Base-by-base conservation (phyloP, 2,888 invertebrate species). In the Chorisops tibialis region DNA sequence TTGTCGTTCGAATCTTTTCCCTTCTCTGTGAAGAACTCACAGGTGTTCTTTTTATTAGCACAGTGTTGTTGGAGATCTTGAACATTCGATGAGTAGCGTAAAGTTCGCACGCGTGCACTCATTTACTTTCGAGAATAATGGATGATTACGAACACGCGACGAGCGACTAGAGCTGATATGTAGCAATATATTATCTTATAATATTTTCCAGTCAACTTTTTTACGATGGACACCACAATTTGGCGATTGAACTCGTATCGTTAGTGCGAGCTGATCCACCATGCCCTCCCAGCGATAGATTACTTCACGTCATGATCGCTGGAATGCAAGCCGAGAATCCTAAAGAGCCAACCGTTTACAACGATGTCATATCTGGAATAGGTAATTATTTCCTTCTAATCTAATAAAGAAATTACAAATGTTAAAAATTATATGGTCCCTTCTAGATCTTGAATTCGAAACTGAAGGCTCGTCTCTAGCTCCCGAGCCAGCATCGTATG, bases 401-500 rank as follows among this genome's bases (percentile, higher is more conserved):
- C 37, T 9, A 3, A 39, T 39, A 39, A 5, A 39, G 12, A 7
- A 14, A 11, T 4, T 51, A 2, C 18, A 35, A 21, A 16, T 18
- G 12, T 5, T 50, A 19, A 3, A 21, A 12, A 43, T 50, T 6
- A 24, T 6, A 50, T 41, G n/a, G n/a, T 21, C 2, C 66, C 24
- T 54, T 71, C 12, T 75, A 82, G 98, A 99, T 79, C 79, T 99
- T 66, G 98, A 99, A 77, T 97, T 89, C 78, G 97, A 98, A 75
- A 96, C 96, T 56, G 98, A 99, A 76, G 91, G 94, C 0, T 89
- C 89, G 5, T 88, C 91, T 0, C 84, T 93, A 14, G 96, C 98
- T 0, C 96, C 98, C 0, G 98, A 99, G 75, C 97, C 97, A 1
- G 94, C 96, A 0, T 86, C 94, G 9, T 99, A 99, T 74, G 98